These are phyloP conservation scores for Parnassius smintheus DNA, from an alignment of 2,888 invertebrate genomes.

Conservation along the genomic window DNA sequence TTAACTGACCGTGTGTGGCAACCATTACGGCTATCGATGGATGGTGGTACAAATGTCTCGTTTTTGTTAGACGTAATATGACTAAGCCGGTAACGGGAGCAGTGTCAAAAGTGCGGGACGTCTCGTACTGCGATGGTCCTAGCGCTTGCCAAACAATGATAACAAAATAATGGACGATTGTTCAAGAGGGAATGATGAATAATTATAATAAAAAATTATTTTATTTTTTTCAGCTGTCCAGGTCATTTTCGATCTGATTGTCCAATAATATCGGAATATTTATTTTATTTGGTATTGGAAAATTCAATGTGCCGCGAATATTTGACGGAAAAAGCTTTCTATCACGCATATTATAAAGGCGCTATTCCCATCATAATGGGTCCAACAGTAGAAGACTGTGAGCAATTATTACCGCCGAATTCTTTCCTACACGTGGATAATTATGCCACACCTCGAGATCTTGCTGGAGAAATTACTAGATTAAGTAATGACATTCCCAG, in stretches of 20 bases:
- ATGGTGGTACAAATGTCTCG: too few species aligned
- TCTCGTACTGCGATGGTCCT: too few species aligned
- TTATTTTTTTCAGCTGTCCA: slow-evolving; percentile 77
- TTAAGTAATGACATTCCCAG: slow-evolving; percentile 61
- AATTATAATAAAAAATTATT: slow-evolving; percentile 5
- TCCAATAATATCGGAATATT: slow-evolving; percentile 74
- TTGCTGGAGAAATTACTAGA: slow-evolving; percentile 76
- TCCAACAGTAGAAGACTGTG: slow-evolving; percentile 67
- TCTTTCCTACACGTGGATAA: slow-evolving; percentile 83
- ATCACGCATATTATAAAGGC: slow-evolving; percentile 83
- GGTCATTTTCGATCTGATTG: slow-evolving; percentile 84
- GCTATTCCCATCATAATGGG: slow-evolving; percentile 86
- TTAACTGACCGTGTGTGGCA: too few species aligned
- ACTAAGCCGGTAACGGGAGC: too few species aligned
- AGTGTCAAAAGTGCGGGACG: too few species aligned
- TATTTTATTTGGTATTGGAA: slow-evolving; percentile 87
- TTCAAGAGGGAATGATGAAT: too few species aligned
- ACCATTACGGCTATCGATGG: too few species aligned
- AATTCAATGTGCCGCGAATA: slow-evolving; percentile 86
- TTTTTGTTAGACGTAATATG: too few species aligned
- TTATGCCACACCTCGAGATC: slow-evolving; percentile 66
- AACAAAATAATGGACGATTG: too few species aligned
- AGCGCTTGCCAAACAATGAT: too few species aligned
- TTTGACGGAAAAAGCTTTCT: slow-evolving; percentile 86
- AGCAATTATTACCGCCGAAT: slow-evolving; percentile 80